Percentiles rank a stretch among this genome's conserved stretches.
These are phyloP conservation scores for Ispidina picta DNA, from an alignment of 2,797 vertebrate genomes.

Conservation along the genomic window DNA sequence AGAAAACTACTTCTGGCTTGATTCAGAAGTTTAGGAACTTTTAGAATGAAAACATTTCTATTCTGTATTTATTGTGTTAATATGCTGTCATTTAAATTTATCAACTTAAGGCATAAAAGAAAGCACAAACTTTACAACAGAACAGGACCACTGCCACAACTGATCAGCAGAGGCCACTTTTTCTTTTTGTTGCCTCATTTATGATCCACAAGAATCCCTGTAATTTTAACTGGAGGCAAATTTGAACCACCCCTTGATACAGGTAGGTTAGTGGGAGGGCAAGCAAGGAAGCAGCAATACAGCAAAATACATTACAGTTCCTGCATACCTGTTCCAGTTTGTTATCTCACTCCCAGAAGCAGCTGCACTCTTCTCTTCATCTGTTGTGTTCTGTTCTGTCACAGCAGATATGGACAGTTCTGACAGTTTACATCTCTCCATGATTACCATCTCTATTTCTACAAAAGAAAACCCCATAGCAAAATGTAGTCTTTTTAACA, in stretches of 20 bases:
- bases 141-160: not conserved
- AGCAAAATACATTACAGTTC: not conserved
- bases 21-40: not conserved
- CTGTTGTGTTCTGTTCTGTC: conserved; percentile 94
- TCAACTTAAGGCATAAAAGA: not conserved
- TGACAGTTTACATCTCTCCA: conserved; percentile 90
- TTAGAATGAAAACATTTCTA: not conserved
- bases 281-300: not conserved
- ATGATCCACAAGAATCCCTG: not conserved
- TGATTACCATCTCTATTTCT: conserved; percentile 99
- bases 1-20: not conserved
- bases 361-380: conserved; percentile 94
- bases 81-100: not conserved
- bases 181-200: not conserved
- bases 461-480: not conserved
- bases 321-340: conserved; percentile 81
- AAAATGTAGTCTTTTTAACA: not conserved
- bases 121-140: not conserved
- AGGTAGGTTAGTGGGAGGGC: not conserved
- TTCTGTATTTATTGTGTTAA: not conserved
- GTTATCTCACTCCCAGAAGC: conserved; percentile 76
- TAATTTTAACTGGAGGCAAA: not conserved
- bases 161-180: not conserved
- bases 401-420: conserved; percentile 75
- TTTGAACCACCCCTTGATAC: not conserved